Evolutionary conservation across 2,113 vertebrate genomes (phyloP).

Genomic region (Apaloderma vittatum): DNA sequence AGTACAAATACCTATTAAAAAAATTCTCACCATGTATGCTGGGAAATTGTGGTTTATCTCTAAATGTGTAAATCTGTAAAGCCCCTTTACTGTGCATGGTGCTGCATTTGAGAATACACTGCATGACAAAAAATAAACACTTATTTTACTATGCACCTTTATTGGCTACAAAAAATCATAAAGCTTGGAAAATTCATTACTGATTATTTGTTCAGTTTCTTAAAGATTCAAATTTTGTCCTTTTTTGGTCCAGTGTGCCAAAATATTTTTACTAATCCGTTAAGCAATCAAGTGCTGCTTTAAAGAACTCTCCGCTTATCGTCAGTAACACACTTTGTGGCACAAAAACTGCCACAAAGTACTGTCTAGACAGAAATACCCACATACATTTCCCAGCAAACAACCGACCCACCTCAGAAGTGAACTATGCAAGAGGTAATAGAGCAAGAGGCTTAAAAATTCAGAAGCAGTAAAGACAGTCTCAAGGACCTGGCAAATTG

Average conservation of each 20-base stretch:
- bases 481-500: neutral
- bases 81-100: neutral
- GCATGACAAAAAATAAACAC: neutral
- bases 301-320: neutral
- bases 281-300: neutral
- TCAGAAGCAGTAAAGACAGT: neutral
- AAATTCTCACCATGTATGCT: neutral
- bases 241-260: neutral
- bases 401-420: neutral
- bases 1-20: neutral
- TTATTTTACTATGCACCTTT: neutral
- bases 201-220: neutral
- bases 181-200: neutral
- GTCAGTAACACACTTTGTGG: neutral
- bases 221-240: neutral
- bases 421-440: neutral
- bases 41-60: neutral
- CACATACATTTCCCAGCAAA: neutral
- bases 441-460: neutral
- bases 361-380: neutral
- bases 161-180: neutral
- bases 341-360: neutral
- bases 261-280: neutral
- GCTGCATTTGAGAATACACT: neutral
- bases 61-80: neutral